A percentile compares a stretch with the other conserved stretches of the same genome.
phyloP scores from a whole-genome alignment of 2,888 invertebrate genomes.

The Parnassius glacialis region DNA sequence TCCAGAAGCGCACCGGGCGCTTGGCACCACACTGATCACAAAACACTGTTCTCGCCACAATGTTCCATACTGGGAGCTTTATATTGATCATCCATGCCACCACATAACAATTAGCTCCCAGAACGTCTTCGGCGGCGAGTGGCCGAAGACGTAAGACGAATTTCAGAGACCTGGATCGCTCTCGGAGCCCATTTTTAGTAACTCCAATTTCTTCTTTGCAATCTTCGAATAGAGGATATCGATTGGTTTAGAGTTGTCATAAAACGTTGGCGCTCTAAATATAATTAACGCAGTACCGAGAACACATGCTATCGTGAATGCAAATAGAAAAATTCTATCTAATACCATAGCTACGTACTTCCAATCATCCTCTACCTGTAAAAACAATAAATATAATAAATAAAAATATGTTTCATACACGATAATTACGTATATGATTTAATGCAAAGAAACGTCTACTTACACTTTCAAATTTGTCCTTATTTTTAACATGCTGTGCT shows the following conservation, averaged over 20 bases:
- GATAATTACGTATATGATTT: not conserved
- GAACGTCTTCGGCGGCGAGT: slow-evolving; percentile 85
- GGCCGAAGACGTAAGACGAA: slow-evolving; percentile 85
- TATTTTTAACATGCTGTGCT: slow-evolving; percentile 96
- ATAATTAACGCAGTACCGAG: slow-evolving; percentile 94
- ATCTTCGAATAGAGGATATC: slow-evolving; percentile 95
- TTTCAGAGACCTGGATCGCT: slow-evolving; percentile 85
- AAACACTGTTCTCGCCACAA: slow-evolving; percentile 66
- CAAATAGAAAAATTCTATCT: slow-evolving; percentile 97
- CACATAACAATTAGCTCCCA: slow-evolving; percentile 81
- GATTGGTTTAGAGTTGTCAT: slow-evolving; percentile 94
- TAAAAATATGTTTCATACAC: not conserved
- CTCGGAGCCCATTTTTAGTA: slow-evolving; percentile 92
- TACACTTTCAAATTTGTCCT: slow-evolving; percentile 96
- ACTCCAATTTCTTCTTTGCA: slow-evolving; percentile 93
- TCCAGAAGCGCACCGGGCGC: slow-evolving; percentile 67
- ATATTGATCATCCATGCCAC: slow-evolving; percentile 79
- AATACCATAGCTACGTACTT: slow-evolving; percentile 98
- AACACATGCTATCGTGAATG: slow-evolving; percentile 96
- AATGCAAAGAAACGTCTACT: slow-evolving; percentile 66
- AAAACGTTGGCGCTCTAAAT: slow-evolving; percentile 94
- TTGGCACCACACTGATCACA: slow-evolving; percentile 77
- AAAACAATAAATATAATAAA: slow-evolving; percentile 22
- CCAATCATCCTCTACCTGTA: slow-evolving; percentile 97
- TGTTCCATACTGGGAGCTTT: slow-evolving; percentile 67